Conservation (phyloP, 2,797 vertebrate genomes). For the Tapera naevia region DNA sequence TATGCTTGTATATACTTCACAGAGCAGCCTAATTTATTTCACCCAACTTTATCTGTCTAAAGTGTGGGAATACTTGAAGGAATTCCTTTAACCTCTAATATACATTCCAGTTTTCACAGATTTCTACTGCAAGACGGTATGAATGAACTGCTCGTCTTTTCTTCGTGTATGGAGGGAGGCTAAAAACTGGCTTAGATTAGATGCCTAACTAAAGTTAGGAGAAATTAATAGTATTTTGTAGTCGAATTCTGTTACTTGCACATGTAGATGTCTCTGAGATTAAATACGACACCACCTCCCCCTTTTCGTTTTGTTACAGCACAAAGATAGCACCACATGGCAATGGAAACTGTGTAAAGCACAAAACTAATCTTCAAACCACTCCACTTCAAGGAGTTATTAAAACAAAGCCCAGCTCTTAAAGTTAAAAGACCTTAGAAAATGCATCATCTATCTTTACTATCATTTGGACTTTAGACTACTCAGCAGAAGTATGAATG, state of each 20-base stretch:
- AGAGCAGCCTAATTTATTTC: not conserved
- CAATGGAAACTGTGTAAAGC: not conserved
- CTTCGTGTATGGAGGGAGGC: not conserved
- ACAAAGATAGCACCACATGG: not conserved
- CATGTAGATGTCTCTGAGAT: not conserved
- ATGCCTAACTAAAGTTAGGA: not conserved
- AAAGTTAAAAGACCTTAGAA: not conserved
- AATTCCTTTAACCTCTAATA: not conserved
- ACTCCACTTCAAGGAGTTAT: not conserved
- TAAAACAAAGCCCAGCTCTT: not conserved
- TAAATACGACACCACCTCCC: not conserved
- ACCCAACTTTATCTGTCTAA: not conserved
- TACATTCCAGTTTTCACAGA: not conserved
- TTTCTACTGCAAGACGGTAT: not conserved
- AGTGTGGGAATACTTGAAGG: not conserved
- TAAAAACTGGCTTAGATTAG: not conserved
- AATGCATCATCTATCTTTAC: not conserved
- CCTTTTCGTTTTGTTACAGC: not conserved
- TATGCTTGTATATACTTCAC: not conserved
- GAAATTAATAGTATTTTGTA: not conserved
- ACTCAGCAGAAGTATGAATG: not conserved
- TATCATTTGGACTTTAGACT: not conserved
- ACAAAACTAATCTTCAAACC: not conserved
- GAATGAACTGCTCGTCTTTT: not conserved
- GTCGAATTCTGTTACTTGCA: not conserved